These are phyloP conservation scores for Aythya baeri DNA, from an alignment of 2,113 vertebrate species.

Conservation along the genomic window DNA sequence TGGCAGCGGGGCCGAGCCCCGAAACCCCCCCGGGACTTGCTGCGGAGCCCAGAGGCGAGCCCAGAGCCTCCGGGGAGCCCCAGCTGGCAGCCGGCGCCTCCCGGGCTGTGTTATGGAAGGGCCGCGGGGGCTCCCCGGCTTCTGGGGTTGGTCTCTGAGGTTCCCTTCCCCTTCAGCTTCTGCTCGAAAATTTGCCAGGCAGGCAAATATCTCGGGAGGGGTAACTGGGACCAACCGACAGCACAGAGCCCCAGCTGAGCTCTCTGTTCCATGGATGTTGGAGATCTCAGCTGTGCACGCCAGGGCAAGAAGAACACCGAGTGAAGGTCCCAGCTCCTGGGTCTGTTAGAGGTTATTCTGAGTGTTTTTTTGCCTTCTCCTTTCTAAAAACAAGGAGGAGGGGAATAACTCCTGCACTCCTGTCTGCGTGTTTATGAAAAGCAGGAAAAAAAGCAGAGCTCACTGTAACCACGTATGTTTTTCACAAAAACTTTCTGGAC, in stretches of 20 bases:
- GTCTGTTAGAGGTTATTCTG: not conserved
- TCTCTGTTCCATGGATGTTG: not conserved
- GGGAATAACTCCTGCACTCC: not conserved
- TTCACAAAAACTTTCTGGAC: not conserved
- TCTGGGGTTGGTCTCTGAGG: not conserved
- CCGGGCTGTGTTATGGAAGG: no score
- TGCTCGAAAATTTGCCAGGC: not conserved
- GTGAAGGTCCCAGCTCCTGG: rapidly evolving
- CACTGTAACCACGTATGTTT: not conserved
- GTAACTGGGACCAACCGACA: not conserved
- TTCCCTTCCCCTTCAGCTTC: not conserved
- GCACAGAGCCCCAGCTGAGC: not conserved
- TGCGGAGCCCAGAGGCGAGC: no score
- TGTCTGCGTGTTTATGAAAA: rapidly evolving
- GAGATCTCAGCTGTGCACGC: not conserved
- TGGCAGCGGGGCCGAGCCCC: no score
- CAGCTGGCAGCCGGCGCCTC: no score
- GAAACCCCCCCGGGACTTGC: no score
- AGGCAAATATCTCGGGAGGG: not conserved
- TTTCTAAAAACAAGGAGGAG: not conserved
- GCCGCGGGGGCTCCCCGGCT: no score
- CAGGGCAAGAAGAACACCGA: not conserved
- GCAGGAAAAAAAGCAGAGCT: rapidly evolving
- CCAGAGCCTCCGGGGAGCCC: no score
- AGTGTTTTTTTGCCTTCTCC: not conserved